Base-by-base conservation (phyloP, 2,888 invertebrate genomes). In the Lapara coniferarum region DNA sequence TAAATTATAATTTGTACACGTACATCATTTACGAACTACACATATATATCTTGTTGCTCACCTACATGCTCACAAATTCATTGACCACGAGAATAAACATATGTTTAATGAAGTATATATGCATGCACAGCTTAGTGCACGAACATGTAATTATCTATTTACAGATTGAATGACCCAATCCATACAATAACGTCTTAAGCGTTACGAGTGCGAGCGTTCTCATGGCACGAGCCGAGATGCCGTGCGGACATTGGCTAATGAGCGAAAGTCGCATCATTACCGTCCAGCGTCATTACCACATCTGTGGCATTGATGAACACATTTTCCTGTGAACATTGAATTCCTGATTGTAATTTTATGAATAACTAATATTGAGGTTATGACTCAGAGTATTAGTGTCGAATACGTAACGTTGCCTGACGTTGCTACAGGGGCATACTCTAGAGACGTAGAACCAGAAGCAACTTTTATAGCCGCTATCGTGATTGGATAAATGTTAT, bases 311-410 rank as follows among this genome's bases (percentile, higher is more conserved):
- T 71, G 71, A 66, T 70, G 67, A 73, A 73, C 66, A 72, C 71
- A 72, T 75, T 73, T 73, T 73, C 67, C 76, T 74, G 75, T 75
- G 77, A 75, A 79, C 73, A 78, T 75, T 80, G 80, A 79, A 81
- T 83, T 77, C 73, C 78, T 77, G 72, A 78, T 83, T 81, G 81
- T 81, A 81, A 85, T 85, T 88, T 85, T 82, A 86, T 88, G 87
- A 88, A 89, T 92, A 89, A 90, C 86, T 86, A 88, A 88, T 84
- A 85, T 85, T 83, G 78, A 80, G 83, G 77, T 77, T 78, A 77
- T 91, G 90, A 90, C 79, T 91, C 90, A 91, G 81, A 85, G 76
- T 74, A 78, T 81, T 79, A 77, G 76, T 79, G 81, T 83, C 78
- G 82, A 81, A 81, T 78, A 67, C 66, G 79, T 89, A 87, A 86